Evolutionary conservation across 2,888 invertebrate genomes (phyloP).

Genomic region (Drosophila flavopinicola): DNA sequence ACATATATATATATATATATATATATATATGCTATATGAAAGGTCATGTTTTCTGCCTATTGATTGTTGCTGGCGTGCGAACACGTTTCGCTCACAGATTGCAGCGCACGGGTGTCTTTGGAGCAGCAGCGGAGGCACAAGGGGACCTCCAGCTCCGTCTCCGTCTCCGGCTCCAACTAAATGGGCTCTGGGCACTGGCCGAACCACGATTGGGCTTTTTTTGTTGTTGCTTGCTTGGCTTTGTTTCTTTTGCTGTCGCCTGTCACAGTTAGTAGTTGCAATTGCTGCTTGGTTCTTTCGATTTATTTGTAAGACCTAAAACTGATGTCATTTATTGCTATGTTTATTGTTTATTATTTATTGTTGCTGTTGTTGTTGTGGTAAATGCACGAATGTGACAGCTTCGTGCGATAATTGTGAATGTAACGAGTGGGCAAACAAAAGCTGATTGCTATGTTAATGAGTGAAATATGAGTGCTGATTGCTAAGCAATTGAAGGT

Average conservation of each 20-base stretch:
- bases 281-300: conserved; percentile 28
- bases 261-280: conserved; percentile 55
- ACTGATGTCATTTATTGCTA: conserved; percentile 67
- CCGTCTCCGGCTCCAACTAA: conserved; percentile 43
- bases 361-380: conserved; percentile 21
- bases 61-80: conserved; percentile 70
- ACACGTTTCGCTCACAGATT: conserved; percentile 69
- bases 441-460: conserved; percentile 26
- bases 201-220: conserved; percentile 61
- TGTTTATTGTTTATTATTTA: conserved; percentile 60
- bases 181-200: conserved; percentile 48
- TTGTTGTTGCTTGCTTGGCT: neutral
- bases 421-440: conserved; percentile 20
- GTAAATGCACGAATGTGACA: conserved; percentile 43
- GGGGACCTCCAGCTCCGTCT: conserved; percentile 18
- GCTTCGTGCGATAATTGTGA: conserved; percentile 52
- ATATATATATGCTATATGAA: conserved; percentile 36
- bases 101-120: conserved; percentile 71
- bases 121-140: neutral
- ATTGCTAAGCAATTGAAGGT: conserved; percentile 6
- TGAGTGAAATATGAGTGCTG: neutral
- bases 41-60: conserved; percentile 70
- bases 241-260: conserved; percentile 45
- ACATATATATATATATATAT: conserved; percentile 1
- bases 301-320: conserved; percentile 61